Evolutionary conservation across 1,140 invertebrate genomes (phyloP), one percentile per base, ranked within the genome.

Genomic region (Capitella teleta): DNA sequence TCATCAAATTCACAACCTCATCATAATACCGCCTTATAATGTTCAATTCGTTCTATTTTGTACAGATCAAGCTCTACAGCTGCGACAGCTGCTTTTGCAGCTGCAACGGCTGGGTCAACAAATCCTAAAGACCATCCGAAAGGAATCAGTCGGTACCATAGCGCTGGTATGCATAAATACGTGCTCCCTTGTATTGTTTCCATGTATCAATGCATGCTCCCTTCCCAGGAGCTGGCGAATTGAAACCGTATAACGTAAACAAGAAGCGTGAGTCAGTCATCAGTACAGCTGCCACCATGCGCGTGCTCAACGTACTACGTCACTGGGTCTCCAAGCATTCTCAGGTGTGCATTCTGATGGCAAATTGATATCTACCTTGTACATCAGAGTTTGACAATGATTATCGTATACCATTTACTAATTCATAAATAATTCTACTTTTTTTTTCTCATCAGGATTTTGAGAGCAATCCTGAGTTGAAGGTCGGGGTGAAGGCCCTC

Each of bases 231-330:
- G 54, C 59, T 51, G 62, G 63, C 37, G 72, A 75, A 57, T 55
- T 70, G 23, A 64, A 69, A 43, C 60, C 68, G 46, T 61, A 59
- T 40, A 61, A 59, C 51, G 52, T 56, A 26, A 61, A 47, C 47
- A 68, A 66, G 57, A 72, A 83, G 47, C 82, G 88, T 55, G 86
- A 91, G 61, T 87, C 85, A 14, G 84, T 92, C 5, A 87, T 91
- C 60, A 89, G 85, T 26, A 90, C 86, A 2, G 89, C 89, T 21
- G 87, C 87, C 23, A 93, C 88, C 0, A 93, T 93, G 87, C 70
- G 90, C 57, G 89, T 94, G 0, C 73, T 95, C 0, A 91, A 89
- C 68, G 87, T 94, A 1, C 72, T 93, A 14, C 79, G 86, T 70
- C 82, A 84, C 61, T 84, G 82, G 82, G 76, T 83, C 3, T 80